Conservation (phyloP, 2,113 vertebrate species). For the Rhizomys pruinosus region DNA sequence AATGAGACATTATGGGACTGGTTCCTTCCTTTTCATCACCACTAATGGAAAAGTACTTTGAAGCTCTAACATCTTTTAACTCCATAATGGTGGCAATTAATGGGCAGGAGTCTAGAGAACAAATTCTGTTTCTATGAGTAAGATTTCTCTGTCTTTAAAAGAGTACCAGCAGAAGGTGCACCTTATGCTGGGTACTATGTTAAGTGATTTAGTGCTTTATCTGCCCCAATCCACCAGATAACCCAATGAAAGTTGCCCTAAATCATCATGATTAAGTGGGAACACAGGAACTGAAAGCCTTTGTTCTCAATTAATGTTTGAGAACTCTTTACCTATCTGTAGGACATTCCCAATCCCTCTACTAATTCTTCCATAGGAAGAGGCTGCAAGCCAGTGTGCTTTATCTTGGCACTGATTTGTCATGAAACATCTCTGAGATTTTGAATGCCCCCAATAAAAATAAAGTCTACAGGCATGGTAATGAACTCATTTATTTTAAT, state of each 20-base stretch:
- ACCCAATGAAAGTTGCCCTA: not conserved
- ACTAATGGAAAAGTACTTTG: constrained; percentile 44
- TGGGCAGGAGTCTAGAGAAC: not conserved
- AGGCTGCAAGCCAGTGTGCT: not conserved
- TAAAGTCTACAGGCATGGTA: not conserved
- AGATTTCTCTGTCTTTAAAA: constrained; percentile 43
- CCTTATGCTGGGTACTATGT: not conserved
- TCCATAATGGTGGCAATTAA: constrained; percentile 40
- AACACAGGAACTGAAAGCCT: not conserved
- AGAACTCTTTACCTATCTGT: not conserved
- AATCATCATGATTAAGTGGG: constrained; percentile 1
- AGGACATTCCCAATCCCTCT: not conserved
- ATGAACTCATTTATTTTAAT: constrained; percentile 39
- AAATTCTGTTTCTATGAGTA: constrained; percentile 35
- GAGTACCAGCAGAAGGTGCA: not conserved
- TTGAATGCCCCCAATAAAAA: constrained; percentile 29
- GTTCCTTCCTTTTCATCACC: constrained; percentile 22
- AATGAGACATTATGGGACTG: constrained; percentile 26
- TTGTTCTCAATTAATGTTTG: not conserved
- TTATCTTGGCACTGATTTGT: not conserved
- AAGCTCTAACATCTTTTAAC: constrained; percentile 37
- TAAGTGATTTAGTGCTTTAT: constrained; percentile 50
- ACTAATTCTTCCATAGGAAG: not conserved
- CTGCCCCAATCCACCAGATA: not conserved
- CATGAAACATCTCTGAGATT: constrained; percentile 42